phyloP scores from a whole-genome alignment of 64 coral and sea anemone genomes.

The Montipora cactus region DNA sequence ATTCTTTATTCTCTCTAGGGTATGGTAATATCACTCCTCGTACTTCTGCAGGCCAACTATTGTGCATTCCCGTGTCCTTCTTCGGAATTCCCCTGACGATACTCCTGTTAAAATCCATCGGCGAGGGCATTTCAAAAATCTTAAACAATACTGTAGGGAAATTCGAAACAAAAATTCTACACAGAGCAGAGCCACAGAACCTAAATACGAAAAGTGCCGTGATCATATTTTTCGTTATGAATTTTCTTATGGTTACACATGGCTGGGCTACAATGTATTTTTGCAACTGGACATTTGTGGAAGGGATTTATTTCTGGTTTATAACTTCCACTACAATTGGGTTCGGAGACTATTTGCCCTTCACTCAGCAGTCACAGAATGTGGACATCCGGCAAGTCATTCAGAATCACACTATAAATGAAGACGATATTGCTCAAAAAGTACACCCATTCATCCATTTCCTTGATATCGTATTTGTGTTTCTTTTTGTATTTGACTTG shows the following conservation, averaged over 20 bases:
- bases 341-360: conserved; percentile 60
- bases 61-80: conserved; percentile 1
- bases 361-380: neutral
- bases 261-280: neutral
- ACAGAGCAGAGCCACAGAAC: conserved; percentile 10
- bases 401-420: neutral
- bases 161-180: conserved; percentile 20
- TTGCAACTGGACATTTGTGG: conserved; percentile 27
- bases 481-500: conserved; percentile 28
- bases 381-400: neutral
- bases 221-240: conserved; percentile 32
- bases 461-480: too few relatives aligned
- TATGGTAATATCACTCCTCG: conserved; percentile 47
- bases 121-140: neutral
- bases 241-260: neutral
- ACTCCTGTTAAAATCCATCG: conserved; percentile 1
- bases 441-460: neutral
- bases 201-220: conserved; percentile 60
- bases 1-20: neutral
- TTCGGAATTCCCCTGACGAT: conserved; percentile 34
- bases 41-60: conserved; percentile 4
- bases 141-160: neutral
- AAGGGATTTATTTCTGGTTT: conserved; percentile 70
- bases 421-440: neutral
- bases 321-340: conserved; percentile 63